phyloP scores from a whole-genome alignment of 2,113 vertebrate genomes.

The Choloepus hoffmanni region DNA sequence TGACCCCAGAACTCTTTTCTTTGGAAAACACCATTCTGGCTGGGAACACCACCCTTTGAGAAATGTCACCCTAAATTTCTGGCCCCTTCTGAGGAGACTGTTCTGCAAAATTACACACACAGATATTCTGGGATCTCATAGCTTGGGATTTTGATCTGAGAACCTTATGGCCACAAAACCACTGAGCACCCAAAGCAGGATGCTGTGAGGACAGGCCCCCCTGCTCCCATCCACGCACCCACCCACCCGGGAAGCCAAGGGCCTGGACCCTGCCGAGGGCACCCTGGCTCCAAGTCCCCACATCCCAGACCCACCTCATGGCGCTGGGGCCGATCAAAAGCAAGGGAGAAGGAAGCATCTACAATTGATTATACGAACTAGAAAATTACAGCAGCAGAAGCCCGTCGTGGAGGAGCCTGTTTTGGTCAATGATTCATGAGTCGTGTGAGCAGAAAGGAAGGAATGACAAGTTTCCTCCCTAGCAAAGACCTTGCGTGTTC shows the following conservation, averaged over 20 bases:
- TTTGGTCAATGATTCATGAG: constrained; percentile 47
- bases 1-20: not conserved
- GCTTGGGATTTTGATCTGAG: not conserved
- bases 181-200: not conserved
- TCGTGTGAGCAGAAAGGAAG: not conserved
- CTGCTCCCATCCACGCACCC: too few species aligned
- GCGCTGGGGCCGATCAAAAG: not conserved
- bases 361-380: not conserved
- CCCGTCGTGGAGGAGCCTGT: not conserved
- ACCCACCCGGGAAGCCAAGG: not conserved
- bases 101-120: too few species aligned
- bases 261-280: not conserved
- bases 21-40: not conserved
- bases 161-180: not conserved
- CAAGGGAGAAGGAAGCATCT: not conserved
- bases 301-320: too few species aligned
- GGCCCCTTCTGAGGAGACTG: accelerated
- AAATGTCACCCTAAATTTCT: accelerated
- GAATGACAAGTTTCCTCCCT: not conserved
- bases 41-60: not conserved
- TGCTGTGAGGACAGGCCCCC: not conserved
- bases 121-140: accelerated
- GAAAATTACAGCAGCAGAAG: not conserved
- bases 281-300: not conserved
- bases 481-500: not conserved